Base-by-base conservation (phyloP, 2,888 invertebrate species). In the Metacarcinus magister region DNA sequence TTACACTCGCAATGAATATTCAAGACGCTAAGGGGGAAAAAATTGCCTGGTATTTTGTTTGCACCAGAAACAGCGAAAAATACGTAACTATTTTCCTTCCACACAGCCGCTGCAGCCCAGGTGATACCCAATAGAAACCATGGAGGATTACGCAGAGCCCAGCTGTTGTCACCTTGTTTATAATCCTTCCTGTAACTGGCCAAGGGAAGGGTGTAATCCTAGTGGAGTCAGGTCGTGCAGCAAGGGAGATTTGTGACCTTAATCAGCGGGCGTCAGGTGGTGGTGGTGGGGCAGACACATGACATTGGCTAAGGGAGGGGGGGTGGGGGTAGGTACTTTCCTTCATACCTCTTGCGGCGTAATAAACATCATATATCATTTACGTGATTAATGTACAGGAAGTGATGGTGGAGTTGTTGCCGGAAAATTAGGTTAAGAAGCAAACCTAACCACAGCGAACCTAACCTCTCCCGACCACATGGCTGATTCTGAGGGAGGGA, bases 301-400 rank as follows among this genome's bases (percentile, higher is more conserved):
- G n/a, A 75, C 75, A 75, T 75, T 54, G 54, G 54, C 54, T 19
- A 54, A 54, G 54, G 54, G 54, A 39, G 10, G 16, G 0, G 13
- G 13, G 75, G 75, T 5, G 28, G 82, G 82, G 82, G 2, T 82
- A 16, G 82, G 0, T 28, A 8, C 13, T 4, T 16, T 28, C 32
- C 13, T 13, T 32, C 32, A 16, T 32, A 23, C 32, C 13, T 32
- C 82, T 32, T 32, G 82, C 32, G 28, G 82, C 32, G 82, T 82
- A 82, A 82, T 82, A 82, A 82, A 82, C 82, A 32, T 82, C 82
- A 82, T 82, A 82, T 82, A 82, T 82, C 82, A 82, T 82, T 82
- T 32, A 82, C 82, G 32, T 82, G 82, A 0, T 28, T 32, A 82
- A 32, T 82, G 82, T 82, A 28, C 82, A 32, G 82, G 8, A 32